phyloP scores from a whole-genome alignment of 2,797 vertebrate genomes.

The Manis crassicaudata region DNA sequence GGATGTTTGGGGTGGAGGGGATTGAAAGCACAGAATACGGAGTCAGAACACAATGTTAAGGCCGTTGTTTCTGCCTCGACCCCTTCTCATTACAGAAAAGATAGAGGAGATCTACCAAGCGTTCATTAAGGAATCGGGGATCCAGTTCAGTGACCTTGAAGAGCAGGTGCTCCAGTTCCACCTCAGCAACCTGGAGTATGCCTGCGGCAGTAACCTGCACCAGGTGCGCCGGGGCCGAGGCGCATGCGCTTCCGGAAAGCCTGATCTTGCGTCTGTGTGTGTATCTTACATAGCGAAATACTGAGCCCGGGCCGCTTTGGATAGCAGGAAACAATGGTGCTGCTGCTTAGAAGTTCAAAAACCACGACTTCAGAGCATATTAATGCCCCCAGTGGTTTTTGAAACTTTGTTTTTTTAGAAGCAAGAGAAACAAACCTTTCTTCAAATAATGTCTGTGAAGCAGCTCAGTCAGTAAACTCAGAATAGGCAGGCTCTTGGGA shows the following conservation, averaged over 20 bases:
- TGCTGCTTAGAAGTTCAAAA: background rate
- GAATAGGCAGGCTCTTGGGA: background rate
- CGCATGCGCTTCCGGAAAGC: background rate
- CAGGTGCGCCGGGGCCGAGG: constrained; percentile 84
- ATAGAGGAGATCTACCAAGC: constrained; percentile 97
- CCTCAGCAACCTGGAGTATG: constrained; percentile 97
- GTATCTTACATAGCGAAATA: background rate
- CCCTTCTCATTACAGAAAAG: constrained; percentile 89
- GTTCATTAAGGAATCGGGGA: constrained; percentile 96
- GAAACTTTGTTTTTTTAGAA: background rate
- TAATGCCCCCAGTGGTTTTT: background rate
- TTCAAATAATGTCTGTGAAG: background rate
- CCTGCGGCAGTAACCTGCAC: constrained; percentile 94
- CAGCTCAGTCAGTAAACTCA: accelerated
- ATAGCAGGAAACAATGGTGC: background rate
- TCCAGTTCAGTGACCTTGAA: constrained; percentile 96
- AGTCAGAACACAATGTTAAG: background rate
- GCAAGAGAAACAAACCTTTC: background rate
- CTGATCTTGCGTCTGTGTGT: too few species aligned
- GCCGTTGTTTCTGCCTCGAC: constrained; percentile 15
- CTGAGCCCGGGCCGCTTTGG: background rate
- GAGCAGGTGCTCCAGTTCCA: constrained; percentile 98
- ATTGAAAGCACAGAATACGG: background rate
- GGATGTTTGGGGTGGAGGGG: background rate
- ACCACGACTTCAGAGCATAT: background rate